Percentiles rank a stretch among this genome's conserved stretches.
phyloP scores from a whole-genome alignment of 2,797 vertebrate genomes.

The Melanotaenia pygmaea region DNA sequence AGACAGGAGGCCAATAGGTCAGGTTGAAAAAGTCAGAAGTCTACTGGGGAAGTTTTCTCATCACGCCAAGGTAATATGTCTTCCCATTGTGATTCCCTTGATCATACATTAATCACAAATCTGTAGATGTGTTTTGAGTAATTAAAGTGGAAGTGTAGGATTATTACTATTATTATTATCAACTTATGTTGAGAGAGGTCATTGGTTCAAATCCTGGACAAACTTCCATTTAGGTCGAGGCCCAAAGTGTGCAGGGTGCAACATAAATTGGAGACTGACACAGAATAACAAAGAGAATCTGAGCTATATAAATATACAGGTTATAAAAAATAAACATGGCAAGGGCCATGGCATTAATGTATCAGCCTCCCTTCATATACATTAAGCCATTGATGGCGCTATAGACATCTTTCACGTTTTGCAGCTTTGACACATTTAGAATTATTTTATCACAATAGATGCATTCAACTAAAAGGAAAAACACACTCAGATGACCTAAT shows the following conservation, averaged over 20 bases:
- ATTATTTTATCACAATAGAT: not conserved
- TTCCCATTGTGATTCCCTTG: not conserved
- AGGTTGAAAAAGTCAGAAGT: slow-evolving; percentile 48
- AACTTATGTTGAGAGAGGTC: not conserved
- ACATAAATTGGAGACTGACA: not conserved
- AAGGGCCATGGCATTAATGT: not conserved
- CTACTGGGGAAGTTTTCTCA: slow-evolving; percentile 31
- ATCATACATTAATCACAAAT: not conserved
- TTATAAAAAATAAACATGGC: not conserved
- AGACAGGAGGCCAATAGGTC: slow-evolving; percentile 30
- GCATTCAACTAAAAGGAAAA: not conserved
- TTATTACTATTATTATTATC: no score
- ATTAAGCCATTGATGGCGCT: not conserved
- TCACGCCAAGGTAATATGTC: slow-evolving; percentile 3
- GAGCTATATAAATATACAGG: no score
- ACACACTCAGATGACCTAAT: not conserved
- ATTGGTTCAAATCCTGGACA: not conserved
- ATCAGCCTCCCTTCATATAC: not conserved
- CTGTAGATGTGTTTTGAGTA: not conserved
- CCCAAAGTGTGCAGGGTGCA: not conserved
- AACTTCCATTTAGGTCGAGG: not conserved
- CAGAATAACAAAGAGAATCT: not conserved
- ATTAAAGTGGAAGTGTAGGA: not conserved
- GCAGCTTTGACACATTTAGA: not conserved
- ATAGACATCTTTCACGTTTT: not conserved